phyloP scores from a whole-genome alignment of 53 echinoderm and acorn worm genomes.

The Zoroaster sp. region DNA sequence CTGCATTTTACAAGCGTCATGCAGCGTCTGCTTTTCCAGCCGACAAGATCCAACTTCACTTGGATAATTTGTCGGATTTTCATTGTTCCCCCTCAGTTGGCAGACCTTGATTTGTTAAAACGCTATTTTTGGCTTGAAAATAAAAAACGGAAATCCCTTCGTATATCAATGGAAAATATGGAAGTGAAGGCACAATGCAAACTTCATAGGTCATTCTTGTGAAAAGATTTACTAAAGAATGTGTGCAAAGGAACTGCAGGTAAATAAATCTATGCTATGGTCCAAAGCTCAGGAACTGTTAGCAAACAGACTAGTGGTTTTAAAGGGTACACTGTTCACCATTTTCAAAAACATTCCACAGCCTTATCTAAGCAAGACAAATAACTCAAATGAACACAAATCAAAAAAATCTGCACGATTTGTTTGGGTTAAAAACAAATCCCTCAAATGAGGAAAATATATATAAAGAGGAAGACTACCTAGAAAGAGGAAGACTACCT shows the following conservation, averaged over 20 bases:
- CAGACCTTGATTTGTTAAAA: not conserved
- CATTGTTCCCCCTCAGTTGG: not conserved
- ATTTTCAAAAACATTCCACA: not conserved
- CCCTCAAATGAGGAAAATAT: no score
- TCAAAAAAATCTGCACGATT: no score
- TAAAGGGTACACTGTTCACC: slow-evolving; percentile 17
- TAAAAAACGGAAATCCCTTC: not conserved
- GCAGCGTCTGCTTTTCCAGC: not conserved
- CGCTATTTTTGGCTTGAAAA: not conserved
- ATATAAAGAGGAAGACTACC: no score
- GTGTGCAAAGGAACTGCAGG: not conserved
- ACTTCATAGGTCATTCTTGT: not conserved
- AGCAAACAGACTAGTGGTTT: slow-evolving; percentile 17
- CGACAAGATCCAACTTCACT: not conserved
- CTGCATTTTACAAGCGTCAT: not conserved
- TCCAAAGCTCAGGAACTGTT: slow-evolving; percentile 12
- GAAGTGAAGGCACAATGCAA: not conserved
- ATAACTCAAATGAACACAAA: no score
- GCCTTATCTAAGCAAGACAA: no score
- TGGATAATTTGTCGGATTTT: slow-evolving; percentile 11
- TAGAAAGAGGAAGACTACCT: no score
- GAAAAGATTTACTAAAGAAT: not conserved
- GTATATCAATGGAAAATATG: not conserved
- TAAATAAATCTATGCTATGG: slow-evolving; percentile 4
- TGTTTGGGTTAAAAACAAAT: no score